Base-by-base conservation (phyloP, 2,797 vertebrate species). In the Diplodus sargus region DNA sequence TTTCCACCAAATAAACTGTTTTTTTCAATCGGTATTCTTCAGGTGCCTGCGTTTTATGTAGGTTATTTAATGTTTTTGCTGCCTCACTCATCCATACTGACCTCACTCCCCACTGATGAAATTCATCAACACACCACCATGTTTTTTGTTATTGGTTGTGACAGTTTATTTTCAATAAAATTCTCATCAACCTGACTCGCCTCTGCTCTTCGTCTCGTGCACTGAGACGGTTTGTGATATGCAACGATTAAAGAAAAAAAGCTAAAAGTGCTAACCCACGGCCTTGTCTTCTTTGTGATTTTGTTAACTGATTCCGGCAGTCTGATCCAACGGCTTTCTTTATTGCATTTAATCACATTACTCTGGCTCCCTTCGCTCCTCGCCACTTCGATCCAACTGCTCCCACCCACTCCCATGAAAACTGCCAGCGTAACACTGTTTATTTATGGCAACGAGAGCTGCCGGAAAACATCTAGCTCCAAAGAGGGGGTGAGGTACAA, bases 341-440 rank as follows among this genome's bases (percentile, higher is more conserved):
- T 74, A 88, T 85, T 82, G 57, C 62, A 22, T 82, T 75, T 71
- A 87, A 85, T 84, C 64, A 49, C 79, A 70, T 84, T 60, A 79
- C 51, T 65, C 12, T 45, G 47, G 45, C 39, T 84, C 60, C 52
- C 15, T 79, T 83, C 18, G 20, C 60, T 78, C n/a, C 68, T 39
- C 34, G 0, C 6, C 65, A 59, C 49, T 83, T 79, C 34, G 70
- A 81, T 83, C 64, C 62, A 18, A 11, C 53, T 17, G 39, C 62
- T 75, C 30, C 49, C 11, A 13, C 66, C 54, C 54, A 39, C 70
- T 78, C 42, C 13, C 11, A n/a, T 74, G 66, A 65, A 75, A 79
- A 23, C 57, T 49, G 54, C 48, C 52, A 23, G 23, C 3, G 1
- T 66, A 58, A 68, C 39, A 1, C 53, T 51, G 48, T 74, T 74